A percentile compares a stretch with the other conserved stretches of the same genome.
These are phyloP conservation scores for Procambarus virginalis DNA, from an alignment of 1,140 invertebrate species.

Conservation along the genomic window DNA sequence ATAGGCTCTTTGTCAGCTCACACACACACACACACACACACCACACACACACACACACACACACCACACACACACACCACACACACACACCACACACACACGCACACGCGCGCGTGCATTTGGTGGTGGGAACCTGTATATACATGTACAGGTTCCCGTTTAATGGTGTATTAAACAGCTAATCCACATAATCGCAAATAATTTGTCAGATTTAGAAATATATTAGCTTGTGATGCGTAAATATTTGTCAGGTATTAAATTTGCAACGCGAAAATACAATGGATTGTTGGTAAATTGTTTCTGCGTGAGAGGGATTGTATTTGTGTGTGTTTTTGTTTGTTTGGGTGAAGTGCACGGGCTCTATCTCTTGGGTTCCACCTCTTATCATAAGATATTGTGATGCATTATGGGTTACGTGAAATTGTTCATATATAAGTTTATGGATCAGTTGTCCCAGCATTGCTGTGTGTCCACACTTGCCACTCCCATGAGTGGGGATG, in stretches of 20 bases:
- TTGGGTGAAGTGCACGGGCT: neutral
- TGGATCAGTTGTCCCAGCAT: too few species aligned
- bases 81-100: too few species aligned
- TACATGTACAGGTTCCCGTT: conserved; percentile 2
- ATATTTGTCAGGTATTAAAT: conserved; percentile 22
- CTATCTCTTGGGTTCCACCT: too few species aligned
- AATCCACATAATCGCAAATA: conserved; percentile 22
- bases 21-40: too few species aligned
- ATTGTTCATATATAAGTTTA: too few species aligned
- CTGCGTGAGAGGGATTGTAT: neutral
- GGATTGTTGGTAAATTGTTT: neutral
- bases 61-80: too few species aligned
- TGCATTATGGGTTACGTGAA: too few species aligned
- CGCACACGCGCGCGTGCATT: neutral
- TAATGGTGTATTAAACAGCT: conserved; percentile 25
- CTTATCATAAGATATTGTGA: too few species aligned
- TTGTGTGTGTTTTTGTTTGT: neutral
- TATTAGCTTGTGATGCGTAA: conserved; percentile 6
- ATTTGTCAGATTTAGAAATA: conserved; percentile 40
- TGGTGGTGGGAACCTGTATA: neutral
- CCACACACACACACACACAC: too few species aligned
- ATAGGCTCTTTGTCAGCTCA: too few species aligned
- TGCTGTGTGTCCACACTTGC: too few species aligned
- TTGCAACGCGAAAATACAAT: conserved; percentile 9
- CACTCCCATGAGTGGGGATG: too few species aligned